Base-by-base conservation (phyloP, 2,797 vertebrate genomes). In the Acipenser ruthenus region DNA sequence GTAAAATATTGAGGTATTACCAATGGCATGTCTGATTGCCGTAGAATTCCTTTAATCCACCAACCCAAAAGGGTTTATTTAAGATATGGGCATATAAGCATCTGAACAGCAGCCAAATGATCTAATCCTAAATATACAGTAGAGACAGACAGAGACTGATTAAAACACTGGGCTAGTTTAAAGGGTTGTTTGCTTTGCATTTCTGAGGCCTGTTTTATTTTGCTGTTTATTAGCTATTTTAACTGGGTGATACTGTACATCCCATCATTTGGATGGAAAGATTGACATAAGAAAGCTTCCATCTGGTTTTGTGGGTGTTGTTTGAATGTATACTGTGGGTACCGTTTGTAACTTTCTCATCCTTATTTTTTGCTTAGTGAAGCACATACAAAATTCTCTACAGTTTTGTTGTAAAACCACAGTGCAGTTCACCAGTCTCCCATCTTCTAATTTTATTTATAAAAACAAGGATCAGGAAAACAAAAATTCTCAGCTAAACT, bases 401-500 rank as follows among this genome's bases (percentile, higher is more conserved):
- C 60, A 62, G 60, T 23, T 62, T 62, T 62, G 7, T 37, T 62
- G 2, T 62, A 48, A 62, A 48, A 62, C 60, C 60, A 62, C 60
- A 62, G 60, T 48, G 18, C 15, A 23, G 37, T 37, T 62, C 47
- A 62, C 18, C 37, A 18, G 60, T 62, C 13, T 37, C 37, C 18
- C 60, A 13, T 62, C 60, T 62, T 62, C 18, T 23, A 62, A 62
- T 62, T 62, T 62, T 62, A 62, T 62, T 62, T 62, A 23, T 62
- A 62, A 62, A 62, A 62, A 62, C 18, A 62, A 37, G 60, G 10
- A 62, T 8, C 18, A 62, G 18, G 18, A 37, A 70, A 86, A 85
- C 1, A 37, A 74, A 67, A 55, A 59, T 60, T 66, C 68, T 78
- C 69, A 66, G 70, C 64, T 66, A 87, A 91, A 87, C 86, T 81